phyloP scores from a whole-genome alignment of 2,113 vertebrate species.

The Otolemur garnettii region DNA sequence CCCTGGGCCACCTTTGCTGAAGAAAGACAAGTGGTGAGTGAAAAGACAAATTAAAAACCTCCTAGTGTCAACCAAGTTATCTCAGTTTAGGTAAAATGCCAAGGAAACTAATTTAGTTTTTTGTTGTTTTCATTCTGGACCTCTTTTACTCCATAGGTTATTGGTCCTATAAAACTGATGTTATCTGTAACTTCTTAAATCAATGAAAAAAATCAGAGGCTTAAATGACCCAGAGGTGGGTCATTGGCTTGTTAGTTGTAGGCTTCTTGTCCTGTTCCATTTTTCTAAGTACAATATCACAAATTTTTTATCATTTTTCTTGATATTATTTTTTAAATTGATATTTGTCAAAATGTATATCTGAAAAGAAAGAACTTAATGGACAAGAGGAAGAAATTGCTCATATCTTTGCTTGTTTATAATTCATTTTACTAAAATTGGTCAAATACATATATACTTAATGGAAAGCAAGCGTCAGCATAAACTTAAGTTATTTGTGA shows the following conservation, averaged over 20 bases:
- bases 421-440: background rate
- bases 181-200: constrained; percentile 50
- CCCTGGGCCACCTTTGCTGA: constrained; percentile 54
- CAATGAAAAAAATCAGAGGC: constrained; percentile 10
- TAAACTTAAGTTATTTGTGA: background rate
- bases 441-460: background rate
- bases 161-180: constrained; percentile 35
- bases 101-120: constrained; percentile 67
- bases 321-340: background rate
- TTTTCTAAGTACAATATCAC: constrained; percentile 25
- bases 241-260: background rate
- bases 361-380: background rate
- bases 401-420: background rate
- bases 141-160: constrained; percentile 51
- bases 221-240: background rate
- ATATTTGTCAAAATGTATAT: background rate
- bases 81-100: constrained; percentile 48
- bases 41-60: constrained; percentile 59
- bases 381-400: background rate
- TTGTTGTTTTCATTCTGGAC: constrained; percentile 17
- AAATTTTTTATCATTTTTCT: constrained; percentile 31
- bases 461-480: background rate
- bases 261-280: background rate
- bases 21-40: constrained; percentile 47
- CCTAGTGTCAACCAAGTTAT: constrained; percentile 52